Evolutionary conservation across 1,140 invertebrate species (phyloP).

Genomic region (Aphelenchoides besseyi): DNA sequence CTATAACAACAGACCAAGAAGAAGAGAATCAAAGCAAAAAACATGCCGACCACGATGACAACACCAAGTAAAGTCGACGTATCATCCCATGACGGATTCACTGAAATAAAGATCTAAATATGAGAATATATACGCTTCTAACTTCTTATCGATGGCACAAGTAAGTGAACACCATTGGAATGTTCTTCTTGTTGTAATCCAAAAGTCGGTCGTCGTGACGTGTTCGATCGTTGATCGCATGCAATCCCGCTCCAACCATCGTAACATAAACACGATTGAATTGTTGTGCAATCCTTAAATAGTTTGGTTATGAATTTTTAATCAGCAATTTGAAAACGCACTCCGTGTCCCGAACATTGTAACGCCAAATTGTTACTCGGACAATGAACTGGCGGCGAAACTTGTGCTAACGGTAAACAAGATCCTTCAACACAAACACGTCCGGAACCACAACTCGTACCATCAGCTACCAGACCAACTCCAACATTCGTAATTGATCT

Average conservation of each 20-base stretch:
- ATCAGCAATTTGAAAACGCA: conserved; percentile 66
- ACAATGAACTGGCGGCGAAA: conserved; percentile 73
- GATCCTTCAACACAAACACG: conserved; percentile 50
- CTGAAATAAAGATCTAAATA: not conserved
- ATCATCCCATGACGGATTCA: conserved; percentile 29
- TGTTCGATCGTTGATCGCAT: conserved; percentile 70
- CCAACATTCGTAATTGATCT: conserved; percentile 40
- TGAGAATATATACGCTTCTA: not conserved
- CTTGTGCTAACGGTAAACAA: conserved; percentile 55
- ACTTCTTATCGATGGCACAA: conserved; percentile 20
- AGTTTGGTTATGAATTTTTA: conserved; percentile 2
- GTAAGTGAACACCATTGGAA: not conserved
- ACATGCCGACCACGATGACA: conserved; percentile 50
- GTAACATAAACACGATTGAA: conserved; percentile 84
- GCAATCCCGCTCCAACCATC: conserved; percentile 81
- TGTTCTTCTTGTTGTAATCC: not conserved
- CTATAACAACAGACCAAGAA: conserved; percentile 58
- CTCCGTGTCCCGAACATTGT: conserved; percentile 88
- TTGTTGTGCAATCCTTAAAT: conserved; percentile 82
- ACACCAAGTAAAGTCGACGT: conserved; percentile 56
- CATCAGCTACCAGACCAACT: conserved; percentile 49
- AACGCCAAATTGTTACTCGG: conserved; percentile 79
- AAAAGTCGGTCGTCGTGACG: conserved; percentile 31
- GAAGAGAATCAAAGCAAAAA: conserved; percentile 52
- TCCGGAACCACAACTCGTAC: conserved; percentile 54